Evolutionary conservation across 2,113 vertebrate species (phyloP).

Genomic region (Esox niger): DNA sequence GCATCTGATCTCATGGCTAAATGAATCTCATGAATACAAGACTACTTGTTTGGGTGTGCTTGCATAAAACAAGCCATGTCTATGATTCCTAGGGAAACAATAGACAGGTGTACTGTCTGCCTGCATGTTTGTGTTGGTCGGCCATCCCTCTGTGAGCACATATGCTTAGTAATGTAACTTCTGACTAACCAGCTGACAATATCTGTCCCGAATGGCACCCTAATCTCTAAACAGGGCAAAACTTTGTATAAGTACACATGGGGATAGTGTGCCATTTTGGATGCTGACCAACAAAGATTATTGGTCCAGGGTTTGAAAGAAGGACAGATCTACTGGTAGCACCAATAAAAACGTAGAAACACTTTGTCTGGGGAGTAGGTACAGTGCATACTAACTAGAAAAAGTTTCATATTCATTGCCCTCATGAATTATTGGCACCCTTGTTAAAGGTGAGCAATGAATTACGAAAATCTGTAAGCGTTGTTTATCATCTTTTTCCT

Average conservation of each 20-base stretch:
- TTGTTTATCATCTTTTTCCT: too few relatives aligned
- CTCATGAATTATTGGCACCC: too few relatives aligned
- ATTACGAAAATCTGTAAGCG: too few relatives aligned
- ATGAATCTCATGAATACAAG: conserved; percentile 54
- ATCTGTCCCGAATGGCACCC: background rate
- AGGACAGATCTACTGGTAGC: conserved; percentile 9
- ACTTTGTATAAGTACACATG: too few relatives aligned
- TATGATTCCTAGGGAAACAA: conserved; percentile 44
- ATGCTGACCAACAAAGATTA: background rate
- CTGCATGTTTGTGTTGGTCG: conserved; percentile 3
- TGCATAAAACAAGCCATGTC: conserved; percentile 33
- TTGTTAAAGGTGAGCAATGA: too few relatives aligned
- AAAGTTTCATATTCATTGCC: too few relatives aligned
- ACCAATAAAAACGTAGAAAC: background rate
- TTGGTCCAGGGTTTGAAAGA: conserved; percentile 11
- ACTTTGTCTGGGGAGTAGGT: too few relatives aligned
- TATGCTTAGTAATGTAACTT: conserved; percentile 38
- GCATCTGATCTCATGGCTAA: conserved; percentile 14
- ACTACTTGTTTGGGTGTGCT: conserved; percentile 23
- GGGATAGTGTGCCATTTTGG: too few relatives aligned
- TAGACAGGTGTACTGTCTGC: conserved; percentile 8
- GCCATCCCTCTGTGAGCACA: conserved; percentile 30
- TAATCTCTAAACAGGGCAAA: background rate
- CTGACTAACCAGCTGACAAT: conserved; percentile 5
- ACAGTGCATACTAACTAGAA: too few relatives aligned